A percentile compares a stretch with the other conserved stretches of the same genome.
Conservation (phyloP, 2,113 vertebrate species). For the Chionomys nivalis region DNA sequence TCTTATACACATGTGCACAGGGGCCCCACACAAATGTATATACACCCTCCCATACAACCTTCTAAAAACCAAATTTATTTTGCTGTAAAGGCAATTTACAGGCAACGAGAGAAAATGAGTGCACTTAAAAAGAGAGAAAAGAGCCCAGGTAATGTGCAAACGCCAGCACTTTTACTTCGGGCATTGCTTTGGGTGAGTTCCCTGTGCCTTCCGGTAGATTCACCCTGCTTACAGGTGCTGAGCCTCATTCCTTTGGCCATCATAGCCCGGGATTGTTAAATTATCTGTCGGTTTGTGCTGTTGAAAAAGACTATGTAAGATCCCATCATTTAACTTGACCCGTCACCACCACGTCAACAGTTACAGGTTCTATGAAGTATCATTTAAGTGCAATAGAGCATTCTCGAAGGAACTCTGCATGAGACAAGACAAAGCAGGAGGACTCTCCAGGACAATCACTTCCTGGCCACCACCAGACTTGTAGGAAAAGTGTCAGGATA, state of each 20-base stretch:
- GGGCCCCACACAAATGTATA: background rate
- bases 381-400: rapidly evolving
- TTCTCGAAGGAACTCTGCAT: rapidly evolving
- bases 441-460: rapidly evolving
- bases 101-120: background rate
- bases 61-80: background rate
- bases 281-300: background rate
- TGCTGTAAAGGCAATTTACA: background rate
- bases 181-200: background rate
- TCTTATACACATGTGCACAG: background rate
- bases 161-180: rapidly evolving
- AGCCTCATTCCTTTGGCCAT: background rate
- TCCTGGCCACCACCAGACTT: background rate
- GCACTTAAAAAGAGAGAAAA: background rate
- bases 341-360: rapidly evolving
- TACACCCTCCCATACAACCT: background rate
- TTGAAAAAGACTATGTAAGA: background rate
- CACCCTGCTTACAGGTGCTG: rapidly evolving
- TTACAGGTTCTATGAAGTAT: too few species aligned
- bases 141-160: rapidly evolving
- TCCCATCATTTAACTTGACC: background rate
- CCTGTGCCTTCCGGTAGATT: rapidly evolving
- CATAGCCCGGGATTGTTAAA: background rate
- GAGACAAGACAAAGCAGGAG: rapidly evolving
- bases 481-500: background rate